Percentiles rank a stretch among this genome's conserved stretches.
Conservation (phyloP, 2,797 vertebrate genomes). For the Girardinus metallicus region DNA sequence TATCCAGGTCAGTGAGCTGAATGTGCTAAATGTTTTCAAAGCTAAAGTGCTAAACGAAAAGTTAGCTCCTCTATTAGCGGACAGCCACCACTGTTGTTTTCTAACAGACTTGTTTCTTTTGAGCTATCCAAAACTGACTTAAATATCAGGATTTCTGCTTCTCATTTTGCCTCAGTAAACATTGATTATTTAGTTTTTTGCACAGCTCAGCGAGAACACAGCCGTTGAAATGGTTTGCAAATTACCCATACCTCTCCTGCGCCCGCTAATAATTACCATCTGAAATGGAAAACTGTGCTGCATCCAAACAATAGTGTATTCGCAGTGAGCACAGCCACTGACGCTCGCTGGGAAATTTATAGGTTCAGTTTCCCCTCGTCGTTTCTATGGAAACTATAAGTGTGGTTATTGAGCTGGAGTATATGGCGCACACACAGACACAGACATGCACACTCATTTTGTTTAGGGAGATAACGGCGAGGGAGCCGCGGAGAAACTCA, state of each 20-base stretch:
- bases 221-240: conserved; percentile 10
- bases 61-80: too few species aligned
- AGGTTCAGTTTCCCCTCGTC: conserved; percentile 74
- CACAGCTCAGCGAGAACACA: neutral
- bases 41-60: too few species aligned
- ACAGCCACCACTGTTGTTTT: neutral
- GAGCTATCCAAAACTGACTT: neutral
- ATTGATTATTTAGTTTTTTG: conserved; percentile 7
- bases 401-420: conserved; percentile 76
- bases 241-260: conserved; percentile 2
- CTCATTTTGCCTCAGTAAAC: conserved; percentile 1
- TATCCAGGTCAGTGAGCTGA: too few species aligned
- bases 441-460: conserved; percentile 50
- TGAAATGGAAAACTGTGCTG: conserved; percentile 44
- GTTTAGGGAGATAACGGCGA: conserved; percentile 58
- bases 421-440: conserved; percentile 61
- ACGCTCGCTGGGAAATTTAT: conserved; percentile 77
- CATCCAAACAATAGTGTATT: conserved; percentile 67
- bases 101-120: neutral
- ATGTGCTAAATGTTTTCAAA: too few species aligned
- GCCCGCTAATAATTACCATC: conserved; percentile 25
- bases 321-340: conserved; percentile 59
- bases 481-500: conserved; percentile 43
- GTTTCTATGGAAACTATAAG: conserved; percentile 86
- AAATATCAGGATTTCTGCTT: neutral